Conservation (phyloP, 2,888 invertebrate species). For the Ichneumoninae sp. region DNA sequence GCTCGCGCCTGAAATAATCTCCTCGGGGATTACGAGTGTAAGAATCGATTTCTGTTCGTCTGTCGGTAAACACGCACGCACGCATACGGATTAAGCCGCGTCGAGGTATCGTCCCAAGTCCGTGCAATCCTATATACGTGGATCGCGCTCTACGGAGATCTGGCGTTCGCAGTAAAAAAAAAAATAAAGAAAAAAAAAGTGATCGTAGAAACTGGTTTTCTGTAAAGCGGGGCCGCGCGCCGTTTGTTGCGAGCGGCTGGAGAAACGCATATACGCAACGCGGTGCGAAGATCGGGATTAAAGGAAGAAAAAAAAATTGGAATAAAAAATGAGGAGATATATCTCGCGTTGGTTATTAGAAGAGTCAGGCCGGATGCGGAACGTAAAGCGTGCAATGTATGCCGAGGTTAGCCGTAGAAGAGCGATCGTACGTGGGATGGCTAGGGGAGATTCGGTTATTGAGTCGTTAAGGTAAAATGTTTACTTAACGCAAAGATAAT, state of each 20-base stretch:
- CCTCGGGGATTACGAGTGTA: conserved; percentile 49
- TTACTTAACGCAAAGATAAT: too few relatives aligned
- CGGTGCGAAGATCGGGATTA: conserved; percentile 25
- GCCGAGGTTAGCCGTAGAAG: conserved; percentile 14
- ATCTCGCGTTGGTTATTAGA: neutral
- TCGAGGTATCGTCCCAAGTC: neutral
- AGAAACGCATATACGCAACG: conserved; percentile 52
- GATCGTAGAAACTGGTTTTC: conserved; percentile 70
- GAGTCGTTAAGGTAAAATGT: conserved; percentile 61
- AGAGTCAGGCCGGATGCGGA: conserved; percentile 22
- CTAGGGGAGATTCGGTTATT: conserved; percentile 50
- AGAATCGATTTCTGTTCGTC: conserved; percentile 59
- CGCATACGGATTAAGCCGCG: neutral
- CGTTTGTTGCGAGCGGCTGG: conserved; percentile 54
- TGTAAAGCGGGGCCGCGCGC: conserved; percentile 56
- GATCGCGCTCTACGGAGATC: conserved; percentile 45
- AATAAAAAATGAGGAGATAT: conserved; percentile 23
- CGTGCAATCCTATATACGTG: neutral
- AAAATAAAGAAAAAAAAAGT: neutral
- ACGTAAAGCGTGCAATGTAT: conserved; percentile 7
- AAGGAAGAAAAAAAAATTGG: conserved; percentile 30
- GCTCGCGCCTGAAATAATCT: conserved; percentile 49
- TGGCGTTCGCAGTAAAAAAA: conserved; percentile 39
- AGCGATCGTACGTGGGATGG: neutral
- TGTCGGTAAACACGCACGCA: conserved; percentile 25